A percentile compares a stretch with the other conserved stretches of the same genome.
phyloP scores from a whole-genome alignment of 1,140 invertebrate genomes.

The Antheraea mylitta region DNA sequence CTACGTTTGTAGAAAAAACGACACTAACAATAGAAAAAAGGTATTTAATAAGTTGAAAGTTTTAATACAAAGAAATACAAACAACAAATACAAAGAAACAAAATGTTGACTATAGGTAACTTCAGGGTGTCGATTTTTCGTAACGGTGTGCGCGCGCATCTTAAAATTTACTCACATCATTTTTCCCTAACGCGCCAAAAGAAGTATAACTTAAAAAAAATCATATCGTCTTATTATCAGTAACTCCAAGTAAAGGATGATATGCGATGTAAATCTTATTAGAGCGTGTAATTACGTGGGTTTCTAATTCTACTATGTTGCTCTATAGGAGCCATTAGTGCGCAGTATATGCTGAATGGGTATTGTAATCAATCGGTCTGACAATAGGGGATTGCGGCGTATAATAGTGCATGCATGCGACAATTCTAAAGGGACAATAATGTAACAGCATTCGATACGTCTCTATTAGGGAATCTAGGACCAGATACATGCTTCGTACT shows the following conservation, averaged over 20 bases:
- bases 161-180: too few species aligned
- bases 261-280: constrained; percentile 52
- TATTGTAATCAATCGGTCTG: constrained; percentile 51
- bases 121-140: too few species aligned
- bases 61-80: too few species aligned
- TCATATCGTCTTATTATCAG: too few species aligned
- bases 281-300: constrained; percentile 40
- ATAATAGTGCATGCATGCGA: constrained; percentile 24
- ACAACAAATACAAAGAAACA: too few species aligned
- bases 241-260: constrained; percentile 1
- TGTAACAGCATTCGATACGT: constrained; percentile 32
- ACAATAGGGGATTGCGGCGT: constrained; percentile 45
- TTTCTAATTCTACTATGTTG: constrained; percentile 19
- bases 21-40: too few species aligned
- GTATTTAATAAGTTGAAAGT: too few species aligned
- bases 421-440: constrained; percentile 45
- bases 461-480: constrained; percentile 45
- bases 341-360: constrained; percentile 31
- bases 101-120: too few species aligned
- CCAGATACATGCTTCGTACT: constrained; percentile 7
- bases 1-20: too few species aligned
- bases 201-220: too few species aligned
- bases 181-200: too few species aligned
- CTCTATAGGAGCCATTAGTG: constrained; percentile 30
- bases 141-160: too few species aligned